Base-by-base conservation (phyloP, 2,113 vertebrate species). In the Larimichthys crocea region DNA sequence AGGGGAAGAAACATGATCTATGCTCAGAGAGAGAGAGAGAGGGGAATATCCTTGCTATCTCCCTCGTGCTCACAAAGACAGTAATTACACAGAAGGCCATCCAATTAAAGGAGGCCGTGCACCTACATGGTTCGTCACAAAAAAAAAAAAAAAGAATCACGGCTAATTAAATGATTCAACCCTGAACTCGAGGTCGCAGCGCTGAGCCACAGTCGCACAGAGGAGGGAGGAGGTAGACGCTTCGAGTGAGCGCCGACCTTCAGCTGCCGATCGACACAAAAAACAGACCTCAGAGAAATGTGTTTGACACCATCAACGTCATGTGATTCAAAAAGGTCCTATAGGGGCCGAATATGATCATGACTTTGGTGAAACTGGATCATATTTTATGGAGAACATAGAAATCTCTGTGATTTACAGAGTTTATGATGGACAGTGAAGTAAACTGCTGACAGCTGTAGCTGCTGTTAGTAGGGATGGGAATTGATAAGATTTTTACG, bases 81-180 rank as follows among this genome's bases (percentile, higher is more conserved):
- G 83, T 91, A 94, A 94, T 94, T 93, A 94, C 80, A 52, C 77
- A 76, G 87, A 91, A 86, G 88, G 89, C 70, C 88, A 84, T 87
- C 93, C 86, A 92, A 91, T 92, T 92, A 92, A 89, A 86, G 65
- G 67, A 90, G 88, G 85, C 79, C 82, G 4, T 57, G 86, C 91
- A 90, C 89, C 79, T 87, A 84, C 89, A 80, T 22, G 48, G 75
- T 72, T 60, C 44, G 73, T 84, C 50, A 55, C 31, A 29, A 48
- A 57, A 44, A 19, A 63, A 73, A 79, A 1, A 44, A 10, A 46
- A 82, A 81, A 74, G 79, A 88, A 83, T 55, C 70, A 72, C 20
- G 10, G 68, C 74, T 93, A 90, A 95, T 94, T 92, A 89, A 92
- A 91, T 66, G 83, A 87, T 88, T 89, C 76, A 84, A 89, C 83